These are phyloP conservation scores for Mus caroli DNA, from an alignment of 2,797 vertebrate species.

Conservation along the genomic window DNA sequence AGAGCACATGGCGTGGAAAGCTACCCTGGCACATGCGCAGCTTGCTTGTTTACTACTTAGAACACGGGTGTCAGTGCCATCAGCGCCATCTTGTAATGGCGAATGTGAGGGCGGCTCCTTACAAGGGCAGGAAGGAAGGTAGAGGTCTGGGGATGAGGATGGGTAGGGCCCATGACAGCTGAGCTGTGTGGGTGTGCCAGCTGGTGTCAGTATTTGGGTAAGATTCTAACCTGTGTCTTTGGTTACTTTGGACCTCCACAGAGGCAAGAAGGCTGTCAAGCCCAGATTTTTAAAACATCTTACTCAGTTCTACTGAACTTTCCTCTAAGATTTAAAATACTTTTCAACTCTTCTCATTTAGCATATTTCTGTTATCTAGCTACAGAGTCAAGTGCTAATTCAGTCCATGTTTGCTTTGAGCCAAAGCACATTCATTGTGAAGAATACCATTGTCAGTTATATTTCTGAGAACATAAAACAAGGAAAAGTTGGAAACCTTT, in stretches of 20 bases:
- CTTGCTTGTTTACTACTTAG: no score
- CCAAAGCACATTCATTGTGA: not conserved
- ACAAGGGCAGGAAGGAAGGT: not conserved
- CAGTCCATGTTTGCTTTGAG: not conserved
- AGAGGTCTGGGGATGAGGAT: not conserved
- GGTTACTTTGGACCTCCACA: not conserved
- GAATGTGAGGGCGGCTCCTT: no score
- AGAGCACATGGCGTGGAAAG: no score
- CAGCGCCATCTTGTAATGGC: no score
- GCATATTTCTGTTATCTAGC: conserved; percentile 52
- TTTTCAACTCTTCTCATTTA: conserved; percentile 28
- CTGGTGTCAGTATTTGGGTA: not conserved
- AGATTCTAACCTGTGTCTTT: not conserved
- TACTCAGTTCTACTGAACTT: conserved; percentile 13
- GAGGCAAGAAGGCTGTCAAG: not conserved
- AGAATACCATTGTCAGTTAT: conserved; percentile 60
- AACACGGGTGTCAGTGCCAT: no score
- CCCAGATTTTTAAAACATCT: not conserved
- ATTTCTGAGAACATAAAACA: conserved; percentile 50
- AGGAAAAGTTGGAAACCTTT: conserved; percentile 45
- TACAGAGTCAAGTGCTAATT: conserved; percentile 66
- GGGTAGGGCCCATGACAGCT: not conserved
- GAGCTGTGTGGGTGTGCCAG: not conserved
- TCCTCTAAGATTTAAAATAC: conserved; percentile 65
- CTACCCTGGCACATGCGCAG: no score